phyloP scores from a whole-genome alignment of 2,113 vertebrate species.

The Chaetura pelagica region DNA sequence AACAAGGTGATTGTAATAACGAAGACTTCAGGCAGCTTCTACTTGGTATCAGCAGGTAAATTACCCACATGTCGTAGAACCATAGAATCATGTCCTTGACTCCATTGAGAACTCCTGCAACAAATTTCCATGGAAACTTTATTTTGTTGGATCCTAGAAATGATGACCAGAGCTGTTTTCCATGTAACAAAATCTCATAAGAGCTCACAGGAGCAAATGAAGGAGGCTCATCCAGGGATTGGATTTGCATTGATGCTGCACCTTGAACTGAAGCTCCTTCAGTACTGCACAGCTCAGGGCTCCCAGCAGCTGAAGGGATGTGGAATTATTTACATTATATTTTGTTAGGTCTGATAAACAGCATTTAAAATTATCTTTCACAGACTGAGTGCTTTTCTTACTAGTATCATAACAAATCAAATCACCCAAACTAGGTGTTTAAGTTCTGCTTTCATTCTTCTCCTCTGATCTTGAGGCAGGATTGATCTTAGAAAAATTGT shows the following conservation, averaged over 20 bases:
- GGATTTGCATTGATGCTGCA: accelerated
- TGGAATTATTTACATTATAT: background rate
- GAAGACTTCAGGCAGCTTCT: background rate
- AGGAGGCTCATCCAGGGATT: background rate
- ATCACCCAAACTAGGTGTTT: background rate
- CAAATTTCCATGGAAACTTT: background rate
- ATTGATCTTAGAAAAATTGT: background rate
- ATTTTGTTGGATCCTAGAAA: background rate
- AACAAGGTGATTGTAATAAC: background rate
- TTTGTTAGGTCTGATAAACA: background rate
- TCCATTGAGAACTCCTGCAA: background rate
- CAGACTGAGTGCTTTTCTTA: background rate
- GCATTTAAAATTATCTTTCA: background rate
- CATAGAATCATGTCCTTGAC: background rate
- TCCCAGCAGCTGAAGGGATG: background rate
- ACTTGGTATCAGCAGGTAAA: background rate
- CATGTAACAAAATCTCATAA: background rate
- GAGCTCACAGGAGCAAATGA: background rate
- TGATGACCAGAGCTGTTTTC: background rate
- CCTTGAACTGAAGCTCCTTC: background rate
- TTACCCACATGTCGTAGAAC: background rate
- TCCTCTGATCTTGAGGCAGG: background rate
- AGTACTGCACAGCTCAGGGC: background rate
- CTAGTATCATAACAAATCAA: background rate
- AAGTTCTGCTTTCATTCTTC: background rate